Conservation (phyloP, 2,888 invertebrate genomes). For the Tiliacea citrago region DNA sequence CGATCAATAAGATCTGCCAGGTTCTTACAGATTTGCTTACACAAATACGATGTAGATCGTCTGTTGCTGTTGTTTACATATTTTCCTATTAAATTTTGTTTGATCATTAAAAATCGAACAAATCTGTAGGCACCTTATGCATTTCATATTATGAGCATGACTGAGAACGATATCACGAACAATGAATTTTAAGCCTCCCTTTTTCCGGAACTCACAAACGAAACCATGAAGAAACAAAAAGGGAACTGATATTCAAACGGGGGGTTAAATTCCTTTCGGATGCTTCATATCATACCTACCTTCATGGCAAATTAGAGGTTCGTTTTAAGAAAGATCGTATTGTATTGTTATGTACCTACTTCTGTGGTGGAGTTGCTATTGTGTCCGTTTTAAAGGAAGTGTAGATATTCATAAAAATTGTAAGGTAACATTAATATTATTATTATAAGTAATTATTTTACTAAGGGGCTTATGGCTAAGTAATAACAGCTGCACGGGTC, state of each 20-base stretch:
- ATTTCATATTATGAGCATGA: background rate
- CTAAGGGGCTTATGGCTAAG: too few relatives aligned
- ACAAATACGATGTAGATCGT: background rate
- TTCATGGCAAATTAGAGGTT: background rate
- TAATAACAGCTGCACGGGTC: too few relatives aligned
- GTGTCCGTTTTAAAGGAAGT: background rate
- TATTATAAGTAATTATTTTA: too few relatives aligned
- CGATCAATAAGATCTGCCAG: background rate
- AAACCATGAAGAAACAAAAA: constrained; percentile 15
- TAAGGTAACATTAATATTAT: too few relatives aligned
- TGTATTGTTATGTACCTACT: background rate
- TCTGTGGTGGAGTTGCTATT: background rate
- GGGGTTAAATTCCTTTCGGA: constrained; percentile 4
- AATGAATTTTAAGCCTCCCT: constrained; percentile 5
- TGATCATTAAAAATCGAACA: too few relatives aligned
- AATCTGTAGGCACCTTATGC: background rate
- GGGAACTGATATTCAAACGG: constrained; percentile 10
- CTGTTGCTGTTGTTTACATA: background rate
- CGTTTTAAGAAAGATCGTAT: constrained; percentile 18
- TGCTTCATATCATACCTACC: background rate
- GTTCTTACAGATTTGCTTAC: too few relatives aligned
- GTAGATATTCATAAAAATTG: too few relatives aligned
- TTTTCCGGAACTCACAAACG: constrained; percentile 5
- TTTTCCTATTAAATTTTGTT: background rate
- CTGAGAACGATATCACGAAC: background rate